Conservation (phyloP, 2,888 invertebrate species). For the Laspeyria flexula region DNA sequence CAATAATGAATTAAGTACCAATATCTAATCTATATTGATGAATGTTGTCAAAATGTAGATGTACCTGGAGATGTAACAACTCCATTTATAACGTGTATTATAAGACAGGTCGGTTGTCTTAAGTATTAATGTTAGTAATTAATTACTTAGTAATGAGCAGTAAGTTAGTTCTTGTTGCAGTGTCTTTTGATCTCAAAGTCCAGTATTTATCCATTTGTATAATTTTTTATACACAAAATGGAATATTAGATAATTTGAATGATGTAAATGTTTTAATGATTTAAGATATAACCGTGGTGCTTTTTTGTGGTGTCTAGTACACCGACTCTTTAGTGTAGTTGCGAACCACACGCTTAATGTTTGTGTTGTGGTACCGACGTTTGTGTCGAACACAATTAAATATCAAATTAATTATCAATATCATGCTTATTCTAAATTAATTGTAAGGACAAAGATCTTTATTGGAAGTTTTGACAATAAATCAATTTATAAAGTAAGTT, state of each 20-base stretch:
- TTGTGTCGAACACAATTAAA: too few species aligned
- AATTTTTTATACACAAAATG: conserved; percentile 1
- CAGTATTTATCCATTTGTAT: conserved; percentile 9
- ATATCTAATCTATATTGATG: too few species aligned
- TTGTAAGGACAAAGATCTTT: conserved; percentile 36
- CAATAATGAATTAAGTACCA: too few species aligned
- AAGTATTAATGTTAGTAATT: conserved; percentile 40
- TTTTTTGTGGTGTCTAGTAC: conserved; percentile 21
- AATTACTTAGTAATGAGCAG: conserved; percentile 23
- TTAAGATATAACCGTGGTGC: conserved; percentile 21
- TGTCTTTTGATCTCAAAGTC: conserved; percentile 42
- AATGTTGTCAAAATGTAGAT: too few species aligned
- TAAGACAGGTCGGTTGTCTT: conserved; percentile 51
- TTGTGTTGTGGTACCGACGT: background rate
- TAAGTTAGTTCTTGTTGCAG: conserved; percentile 20
- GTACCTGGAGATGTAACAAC: too few species aligned
- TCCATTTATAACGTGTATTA: too few species aligned
- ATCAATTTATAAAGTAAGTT: conserved; percentile 12
- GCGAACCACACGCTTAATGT: background rate
- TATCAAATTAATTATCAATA: too few species aligned
- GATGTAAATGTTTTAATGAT: background rate
- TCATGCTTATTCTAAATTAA: too few species aligned
- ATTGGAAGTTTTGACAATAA: conserved; percentile 36
- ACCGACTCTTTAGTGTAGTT: conserved; percentile 1
- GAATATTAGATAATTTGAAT: background rate